Evolutionary conservation across 2,113 vertebrate species (phyloP).

Genomic region (Baryphthengus martii): DNA sequence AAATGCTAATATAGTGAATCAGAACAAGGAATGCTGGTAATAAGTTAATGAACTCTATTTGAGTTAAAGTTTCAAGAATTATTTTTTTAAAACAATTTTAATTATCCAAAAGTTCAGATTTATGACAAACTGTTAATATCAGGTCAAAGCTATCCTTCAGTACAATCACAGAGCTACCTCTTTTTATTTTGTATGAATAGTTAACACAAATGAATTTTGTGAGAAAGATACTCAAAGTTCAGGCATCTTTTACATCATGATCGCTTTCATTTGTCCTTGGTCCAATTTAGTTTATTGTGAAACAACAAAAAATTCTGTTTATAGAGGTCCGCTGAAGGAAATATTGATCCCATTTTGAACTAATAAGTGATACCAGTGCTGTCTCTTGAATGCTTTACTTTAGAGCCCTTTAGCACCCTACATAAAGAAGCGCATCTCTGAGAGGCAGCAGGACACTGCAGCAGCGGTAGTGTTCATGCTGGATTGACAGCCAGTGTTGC

Average conservation of each 20-base stretch:
- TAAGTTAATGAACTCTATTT: background rate
- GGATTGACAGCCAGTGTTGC: no score
- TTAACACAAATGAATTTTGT: background rate
- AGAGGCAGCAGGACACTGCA: background rate
- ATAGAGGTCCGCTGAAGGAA: background rate
- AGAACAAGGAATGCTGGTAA: background rate
- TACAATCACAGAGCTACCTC: background rate
- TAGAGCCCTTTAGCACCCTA: background rate
- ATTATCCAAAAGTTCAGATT: background rate
- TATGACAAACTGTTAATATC: background rate
- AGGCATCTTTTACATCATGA: background rate
- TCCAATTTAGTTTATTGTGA: background rate
- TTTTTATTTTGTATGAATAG: background rate
- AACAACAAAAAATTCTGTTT: background rate
- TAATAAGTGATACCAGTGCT: background rate
- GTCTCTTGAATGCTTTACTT: background rate
- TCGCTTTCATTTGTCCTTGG: background rate
- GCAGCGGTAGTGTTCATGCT: background rate
- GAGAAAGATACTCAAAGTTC: background rate
- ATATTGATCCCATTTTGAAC: background rate
- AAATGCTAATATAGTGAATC: background rate
- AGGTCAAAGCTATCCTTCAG: background rate
- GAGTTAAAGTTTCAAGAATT: background rate
- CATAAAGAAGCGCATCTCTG: background rate
- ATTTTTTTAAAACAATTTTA: background rate